Conservation (phyloP, 23 tunicate species). For the Trididemnum clinides region DNA sequence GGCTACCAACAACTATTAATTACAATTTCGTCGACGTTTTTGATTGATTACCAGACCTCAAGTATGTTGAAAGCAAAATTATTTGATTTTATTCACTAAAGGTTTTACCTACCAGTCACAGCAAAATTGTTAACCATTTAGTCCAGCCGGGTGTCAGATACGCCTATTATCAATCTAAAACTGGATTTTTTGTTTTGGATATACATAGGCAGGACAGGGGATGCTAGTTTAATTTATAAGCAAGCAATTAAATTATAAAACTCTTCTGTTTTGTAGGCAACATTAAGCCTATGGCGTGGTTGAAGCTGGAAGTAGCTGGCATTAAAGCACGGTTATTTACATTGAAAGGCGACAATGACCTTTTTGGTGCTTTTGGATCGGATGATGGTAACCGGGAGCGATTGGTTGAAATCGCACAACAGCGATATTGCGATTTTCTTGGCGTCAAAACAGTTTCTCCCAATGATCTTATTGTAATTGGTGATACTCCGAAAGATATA, state of each 20-base stretch:
- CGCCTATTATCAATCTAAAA: background rate
- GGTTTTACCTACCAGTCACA: no score
- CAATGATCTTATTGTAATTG: conserved; percentile 78
- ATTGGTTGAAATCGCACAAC: conserved; percentile 65
- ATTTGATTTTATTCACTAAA: no score
- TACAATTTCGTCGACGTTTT: no score
- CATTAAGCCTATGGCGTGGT: conserved; percentile 38
- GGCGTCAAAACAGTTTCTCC: conserved; percentile 6
- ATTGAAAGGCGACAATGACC: background rate
- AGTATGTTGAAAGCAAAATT: no score
- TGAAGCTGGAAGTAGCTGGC: conserved; percentile 72
- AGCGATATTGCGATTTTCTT: conserved; percentile 54
- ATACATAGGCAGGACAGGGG: no score
- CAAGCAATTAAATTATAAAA: background rate
- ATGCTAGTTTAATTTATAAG: background rate
- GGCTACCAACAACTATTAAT: no score
- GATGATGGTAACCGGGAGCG: conserved; percentile 65
- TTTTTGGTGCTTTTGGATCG: conserved; percentile 89
- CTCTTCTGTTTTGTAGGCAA: conserved; percentile 46
- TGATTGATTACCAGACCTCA: no score
- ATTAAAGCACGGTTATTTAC: conserved; percentile 35
- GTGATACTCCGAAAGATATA: conserved; percentile 89
- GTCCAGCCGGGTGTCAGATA: no score
- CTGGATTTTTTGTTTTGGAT: background rate
- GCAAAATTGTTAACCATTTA: no score